Evolutionary conservation across 2,113 vertebrate genomes (phyloP).

Genomic region (Microtus pennsylvanicus): DNA sequence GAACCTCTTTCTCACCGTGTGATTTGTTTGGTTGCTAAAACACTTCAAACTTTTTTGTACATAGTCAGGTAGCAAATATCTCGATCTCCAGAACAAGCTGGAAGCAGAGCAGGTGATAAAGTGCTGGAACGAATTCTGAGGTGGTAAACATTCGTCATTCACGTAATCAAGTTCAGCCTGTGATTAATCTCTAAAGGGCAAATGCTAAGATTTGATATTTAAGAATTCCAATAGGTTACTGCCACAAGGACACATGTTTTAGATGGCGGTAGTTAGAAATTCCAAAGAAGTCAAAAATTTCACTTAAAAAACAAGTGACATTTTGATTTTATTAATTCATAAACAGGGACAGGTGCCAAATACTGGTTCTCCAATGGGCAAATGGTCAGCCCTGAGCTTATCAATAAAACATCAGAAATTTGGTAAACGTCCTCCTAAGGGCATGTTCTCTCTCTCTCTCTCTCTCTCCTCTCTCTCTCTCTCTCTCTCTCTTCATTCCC

Average conservation of each 20-base stretch:
- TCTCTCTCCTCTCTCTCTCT: too few relatives aligned
- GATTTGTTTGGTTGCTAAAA: conserved; percentile 75
- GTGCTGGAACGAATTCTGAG: not conserved
- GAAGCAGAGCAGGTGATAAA: conserved; percentile 25
- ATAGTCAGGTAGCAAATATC: conserved; percentile 46
- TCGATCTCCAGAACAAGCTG: conserved; percentile 48
- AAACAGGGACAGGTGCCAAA: not conserved
- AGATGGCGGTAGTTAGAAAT: conserved; percentile 22
- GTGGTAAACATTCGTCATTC: not conserved
- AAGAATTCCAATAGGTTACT: conserved; percentile 57
- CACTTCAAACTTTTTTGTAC: conserved; percentile 52
- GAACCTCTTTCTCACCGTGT: conserved; percentile 72
- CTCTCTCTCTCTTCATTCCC: not conserved
- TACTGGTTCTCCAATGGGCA: conserved; percentile 24
- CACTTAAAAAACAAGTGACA: conserved; percentile 14
- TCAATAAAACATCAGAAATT: not conserved
- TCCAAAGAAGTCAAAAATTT: conserved; percentile 39
- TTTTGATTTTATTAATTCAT: conserved; percentile 46
- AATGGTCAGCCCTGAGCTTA: not conserved
- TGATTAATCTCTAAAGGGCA: not conserved
- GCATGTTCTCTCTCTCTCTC: not conserved
- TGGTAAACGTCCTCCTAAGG: not conserved
- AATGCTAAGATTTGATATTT: conserved; percentile 52
- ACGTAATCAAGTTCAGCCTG: conserved; percentile 28
- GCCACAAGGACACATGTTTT: not conserved